A percentile compares a stretch with the other conserved stretches of the same genome.
phyloP scores from a whole-genome alignment of 2,888 invertebrate species.

The Nebria salina region DNA sequence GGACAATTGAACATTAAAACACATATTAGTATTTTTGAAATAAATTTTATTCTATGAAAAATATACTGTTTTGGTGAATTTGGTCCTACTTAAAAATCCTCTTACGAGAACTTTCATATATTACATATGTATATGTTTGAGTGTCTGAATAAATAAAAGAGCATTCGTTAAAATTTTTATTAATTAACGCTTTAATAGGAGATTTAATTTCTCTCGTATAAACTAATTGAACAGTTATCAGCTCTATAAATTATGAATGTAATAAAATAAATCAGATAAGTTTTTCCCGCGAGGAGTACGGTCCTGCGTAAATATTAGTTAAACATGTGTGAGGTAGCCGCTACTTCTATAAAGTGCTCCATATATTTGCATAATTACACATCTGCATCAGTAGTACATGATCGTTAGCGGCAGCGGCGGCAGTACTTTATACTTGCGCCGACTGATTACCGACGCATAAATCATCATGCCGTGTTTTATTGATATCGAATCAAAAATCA shows the following conservation, averaged over 20 bases:
- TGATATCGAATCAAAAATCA: background rate
- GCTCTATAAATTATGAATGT: background rate
- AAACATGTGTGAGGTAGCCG: conserved; percentile 3
- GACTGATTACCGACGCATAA: background rate
- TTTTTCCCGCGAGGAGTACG: background rate
- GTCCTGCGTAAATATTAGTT: background rate
- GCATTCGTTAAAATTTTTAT: too few relatives aligned
- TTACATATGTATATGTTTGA: too few relatives aligned
- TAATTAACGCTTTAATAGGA: too few relatives aligned
- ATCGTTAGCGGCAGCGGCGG: conserved; percentile 6
- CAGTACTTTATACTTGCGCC: conserved; percentile 1
- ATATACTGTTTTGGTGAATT: too few relatives aligned
- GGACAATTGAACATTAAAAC: too few relatives aligned
- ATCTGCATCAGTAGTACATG: background rate
- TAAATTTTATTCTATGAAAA: too few relatives aligned
- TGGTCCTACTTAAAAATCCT: too few relatives aligned
- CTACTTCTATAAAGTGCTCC: conserved; percentile 35
- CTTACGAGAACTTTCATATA: too few relatives aligned
- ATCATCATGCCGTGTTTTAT: background rate
- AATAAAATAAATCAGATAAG: background rate
- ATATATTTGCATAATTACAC: conserved; percentile 42
- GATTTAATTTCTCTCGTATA: too few relatives aligned
- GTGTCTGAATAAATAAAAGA: too few relatives aligned
- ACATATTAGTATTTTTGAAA: too few relatives aligned
- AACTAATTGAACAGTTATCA: background rate